Base-by-base conservation (phyloP, 2,888 invertebrate species). In the Neria commutata region DNA sequence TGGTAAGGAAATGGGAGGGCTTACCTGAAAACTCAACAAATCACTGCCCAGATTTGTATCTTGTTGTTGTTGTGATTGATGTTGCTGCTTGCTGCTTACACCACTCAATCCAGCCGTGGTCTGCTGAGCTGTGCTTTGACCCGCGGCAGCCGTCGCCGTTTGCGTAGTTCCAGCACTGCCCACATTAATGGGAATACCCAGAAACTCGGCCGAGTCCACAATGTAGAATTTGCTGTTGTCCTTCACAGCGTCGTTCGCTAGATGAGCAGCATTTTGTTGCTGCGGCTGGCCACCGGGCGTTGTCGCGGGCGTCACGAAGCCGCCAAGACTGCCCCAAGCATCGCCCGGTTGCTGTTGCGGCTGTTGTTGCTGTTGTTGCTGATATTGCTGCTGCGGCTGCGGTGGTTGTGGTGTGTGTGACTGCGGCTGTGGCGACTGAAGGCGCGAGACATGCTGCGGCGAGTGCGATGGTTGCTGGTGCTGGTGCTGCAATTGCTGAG, bases 131-230 rank as follows among this genome's bases (percentile, higher is more conserved):
- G 65, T 72, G 29, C 69, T 73, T 59, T 71, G 72, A 66, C 64
- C 54, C 57, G 67, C 49, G 57, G 75, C 51, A 64, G 71, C 42
- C 59, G 60, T 2, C 49, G 58, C 19, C 56, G 62, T 54, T 50
- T 63, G 60, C 47, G 63, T 21, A 58, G 60, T 40, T 62, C 62
- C 51, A 65, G 67, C 49, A 55, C 42, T 25, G 56, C 71, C 67
- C 25, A 79, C 80, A 64, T 76, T 76, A 73, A 80, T 73, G 72
- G 81, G 80, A 75, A 81, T 79, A 68, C 80, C 79, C 60, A 81
- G 74, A 68, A 81, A 81, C 64, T 81, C 81, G 56, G 76, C 70
- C 50, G 81, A 77, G 66, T 80, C 80, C 21, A 81, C 79, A 58
- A 80, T 78, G 54, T 79, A 81, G 56, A 77, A 81, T 66, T 81